Evolutionary conservation across 2,888 invertebrate genomes (phyloP), one percentile per base, ranked within the genome.

Genomic region (Polydrusus tereticollis): DNA sequence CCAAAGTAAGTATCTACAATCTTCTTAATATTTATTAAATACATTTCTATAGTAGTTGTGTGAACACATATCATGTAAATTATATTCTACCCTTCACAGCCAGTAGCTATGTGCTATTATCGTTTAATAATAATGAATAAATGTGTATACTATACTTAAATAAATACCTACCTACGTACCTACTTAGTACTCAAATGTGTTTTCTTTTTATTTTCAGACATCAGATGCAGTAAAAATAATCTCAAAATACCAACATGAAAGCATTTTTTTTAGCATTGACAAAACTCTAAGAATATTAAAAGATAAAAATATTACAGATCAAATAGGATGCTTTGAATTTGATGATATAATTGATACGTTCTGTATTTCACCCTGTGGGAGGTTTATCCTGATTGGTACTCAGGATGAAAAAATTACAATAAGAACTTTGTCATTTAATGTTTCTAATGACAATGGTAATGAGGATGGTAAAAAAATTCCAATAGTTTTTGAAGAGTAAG

Each of bases 201-300:
- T 2, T 16, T n/a, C 18, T 16, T 18, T 43, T 5, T 14, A 16
- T 41, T 69, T 62, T 47, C 18, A 67, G 47, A 8, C 8, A n/a
- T 26, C 58, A 2, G 47, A 50, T 8, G n/a, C 23, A 1, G n/a
- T 43, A 0, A 43, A 68, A 43, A 58, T 76, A 38, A 14, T 41
- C 38, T 68, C 65, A 8, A 47, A 52, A 52, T 72, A 69, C 59
- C 18, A 75, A 74, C 41, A 72, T 55, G 69, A 70, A n/a, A 47
- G n/a, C 6, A 60, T 76, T 41, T 60, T 68, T 33, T 52, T 72
- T 8, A 67, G 45, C 29, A 70, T 69, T n/a, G 64, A 74, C 20
- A 72, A 71, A 16, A 50, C 58, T 21, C 43, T 76, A 10, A 70
- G 67, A 60, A 65, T 76, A 36, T 60, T 76, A 14, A 55, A 72